phyloP scores from a whole-genome alignment of 1,140 invertebrate species.

The Drosophila pallidifrons region DNA sequence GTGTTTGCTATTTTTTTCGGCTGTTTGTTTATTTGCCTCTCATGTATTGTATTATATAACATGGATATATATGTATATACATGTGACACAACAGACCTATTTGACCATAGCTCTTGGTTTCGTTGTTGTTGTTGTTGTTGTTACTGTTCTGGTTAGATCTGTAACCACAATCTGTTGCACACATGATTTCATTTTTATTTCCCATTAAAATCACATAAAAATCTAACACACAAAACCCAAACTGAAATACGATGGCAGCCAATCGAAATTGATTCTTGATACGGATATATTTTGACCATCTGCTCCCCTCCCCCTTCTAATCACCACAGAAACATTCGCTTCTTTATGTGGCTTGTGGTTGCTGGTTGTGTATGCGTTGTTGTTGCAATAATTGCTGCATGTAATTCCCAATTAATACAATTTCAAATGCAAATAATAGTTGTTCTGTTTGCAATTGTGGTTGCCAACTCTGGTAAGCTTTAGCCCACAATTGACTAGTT shows the following conservation, averaged over 20 bases:
- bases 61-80: conserved; percentile 22
- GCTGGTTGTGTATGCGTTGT: not conserved
- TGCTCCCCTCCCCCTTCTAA: not conserved
- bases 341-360: conserved; percentile 30
- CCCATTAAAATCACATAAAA: conserved; percentile 82
- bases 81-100: conserved; percentile 43
- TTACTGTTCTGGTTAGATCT: conserved; percentile 14
- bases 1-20: not conserved
- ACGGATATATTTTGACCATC: conserved; percentile 18
- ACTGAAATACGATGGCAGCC: conserved; percentile 48
- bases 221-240: conserved; percentile 67
- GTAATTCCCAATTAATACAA: conserved; percentile 59
- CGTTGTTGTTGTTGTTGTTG: conserved; percentile 12
- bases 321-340: not conserved
- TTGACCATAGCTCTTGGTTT: conserved; percentile 27
- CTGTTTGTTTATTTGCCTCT: not conserved
- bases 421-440: conserved; percentile 37
- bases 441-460: conserved; percentile 24
- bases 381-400: conserved; percentile 53
- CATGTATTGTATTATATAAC: not conserved
- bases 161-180: conserved; percentile 79
- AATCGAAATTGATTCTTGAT: conserved; percentile 45
- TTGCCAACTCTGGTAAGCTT: not conserved
- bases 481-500: conserved; percentile 13
- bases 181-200: conserved; percentile 84